These are phyloP conservation scores for Cottoperca gobio DNA, from an alignment of 2,797 vertebrate genomes.

Conservation along the genomic window DNA sequence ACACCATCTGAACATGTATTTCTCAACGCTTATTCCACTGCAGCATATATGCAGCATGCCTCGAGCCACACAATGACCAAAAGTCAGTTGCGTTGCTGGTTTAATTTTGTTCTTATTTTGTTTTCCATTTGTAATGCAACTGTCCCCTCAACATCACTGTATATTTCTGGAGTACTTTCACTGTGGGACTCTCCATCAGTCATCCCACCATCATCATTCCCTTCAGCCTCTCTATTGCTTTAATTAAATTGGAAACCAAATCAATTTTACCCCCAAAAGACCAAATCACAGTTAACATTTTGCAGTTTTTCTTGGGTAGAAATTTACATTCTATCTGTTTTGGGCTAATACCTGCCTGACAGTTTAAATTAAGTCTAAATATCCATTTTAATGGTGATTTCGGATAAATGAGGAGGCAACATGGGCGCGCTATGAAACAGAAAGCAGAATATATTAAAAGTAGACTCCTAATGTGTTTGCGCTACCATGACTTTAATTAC, in stretches of 20 bases:
- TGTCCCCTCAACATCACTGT: slow-evolving; percentile 5
- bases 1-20: slow-evolving; percentile 34
- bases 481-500: slow-evolving; percentile 25
- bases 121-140: slow-evolving; percentile 16
- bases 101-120: slow-evolving; percentile 39
- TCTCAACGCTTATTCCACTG: slow-evolving; percentile 1
- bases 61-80: slow-evolving; percentile 13
- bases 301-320: slow-evolving; percentile 14
- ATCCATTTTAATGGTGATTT: slow-evolving; percentile 6
- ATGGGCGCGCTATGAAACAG: neutral
- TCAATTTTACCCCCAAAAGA: slow-evolving; percentile 22
- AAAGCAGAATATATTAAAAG: slow-evolving; percentile 5
- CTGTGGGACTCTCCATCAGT: slow-evolving; percentile 26
- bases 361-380: slow-evolving; percentile 5
- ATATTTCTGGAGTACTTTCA: slow-evolving; percentile 25
- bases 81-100: slow-evolving; percentile 14
- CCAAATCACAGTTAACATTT: slow-evolving; percentile 22
- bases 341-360: neutral
- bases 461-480: slow-evolving; percentile 6
- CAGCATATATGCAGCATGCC: slow-evolving; percentile 7
- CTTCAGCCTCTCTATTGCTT: slow-evolving; percentile 19
- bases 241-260: slow-evolving; percentile 40
- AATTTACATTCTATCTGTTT: slow-evolving; percentile 4
- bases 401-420: neutral
- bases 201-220: slow-evolving; percentile 19